Percentiles rank a stretch among this genome's conserved stretches.
Conservation (phyloP, 1,140 invertebrate genomes). For the Thaumetopoea pityocampa region DNA sequence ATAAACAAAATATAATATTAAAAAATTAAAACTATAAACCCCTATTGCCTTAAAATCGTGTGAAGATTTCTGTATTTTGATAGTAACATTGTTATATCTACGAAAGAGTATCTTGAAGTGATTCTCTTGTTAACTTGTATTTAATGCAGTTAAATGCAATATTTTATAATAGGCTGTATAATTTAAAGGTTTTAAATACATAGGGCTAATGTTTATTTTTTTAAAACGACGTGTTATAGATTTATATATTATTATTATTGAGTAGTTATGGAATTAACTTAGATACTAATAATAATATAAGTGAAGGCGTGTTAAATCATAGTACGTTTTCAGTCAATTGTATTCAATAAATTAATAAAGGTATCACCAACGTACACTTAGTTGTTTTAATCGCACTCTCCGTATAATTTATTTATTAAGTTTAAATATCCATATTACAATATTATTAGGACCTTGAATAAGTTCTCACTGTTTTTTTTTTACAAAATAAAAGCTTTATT, state of each 20-base stretch:
- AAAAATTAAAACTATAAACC: conserved; percentile 50
- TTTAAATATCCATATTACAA: too few species aligned
- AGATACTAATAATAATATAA: conserved; percentile 59
- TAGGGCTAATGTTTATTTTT: conserved; percentile 74
- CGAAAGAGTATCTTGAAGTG: conserved; percentile 48
- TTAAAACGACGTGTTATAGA: conserved; percentile 69
- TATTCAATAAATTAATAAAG: conserved; percentile 72
- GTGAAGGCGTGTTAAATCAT: conserved; percentile 71
- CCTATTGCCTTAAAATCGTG: conserved; percentile 69
- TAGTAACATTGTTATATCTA: conserved; percentile 65
- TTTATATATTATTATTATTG: conserved; percentile 73
- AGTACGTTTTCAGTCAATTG: conserved; percentile 74
- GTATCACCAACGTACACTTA: conserved; percentile 37
- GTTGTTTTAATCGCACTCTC: conserved; percentile 14
- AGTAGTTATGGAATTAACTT: conserved; percentile 72
- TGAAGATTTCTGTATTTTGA: conserved; percentile 71
- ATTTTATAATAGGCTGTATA: conserved; percentile 73
- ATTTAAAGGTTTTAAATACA: conserved; percentile 73
- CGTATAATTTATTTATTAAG: too few species aligned
- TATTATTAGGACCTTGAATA: too few species aligned
- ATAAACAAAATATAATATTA: conserved; percentile 44
- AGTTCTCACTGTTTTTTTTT: too few species aligned
- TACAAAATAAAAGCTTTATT: too few species aligned
- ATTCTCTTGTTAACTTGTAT: conserved; percentile 72
- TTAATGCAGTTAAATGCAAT: conserved; percentile 75